A percentile compares a stretch with the other conserved stretches of the same genome.
phyloP scores from a whole-genome alignment of 2,797 vertebrate genomes.

The Microctenopoma stevenorrisi region DNA sequence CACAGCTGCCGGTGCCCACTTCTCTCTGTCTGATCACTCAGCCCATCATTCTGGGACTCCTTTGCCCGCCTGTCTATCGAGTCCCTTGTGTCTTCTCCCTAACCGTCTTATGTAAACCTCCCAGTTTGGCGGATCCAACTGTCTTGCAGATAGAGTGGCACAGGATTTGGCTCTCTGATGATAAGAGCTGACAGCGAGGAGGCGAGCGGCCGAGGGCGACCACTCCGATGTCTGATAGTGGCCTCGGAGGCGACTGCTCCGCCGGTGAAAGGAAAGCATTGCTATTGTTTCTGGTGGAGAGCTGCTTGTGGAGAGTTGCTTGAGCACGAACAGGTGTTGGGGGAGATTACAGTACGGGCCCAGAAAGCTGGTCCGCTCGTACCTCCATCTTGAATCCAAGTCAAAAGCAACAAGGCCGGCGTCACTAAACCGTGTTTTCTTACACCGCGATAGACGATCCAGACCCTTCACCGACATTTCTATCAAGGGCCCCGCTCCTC shows the following conservation, averaged over 20 bases:
- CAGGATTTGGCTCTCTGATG: conserved; percentile 55
- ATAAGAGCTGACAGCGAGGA: conserved; percentile 56
- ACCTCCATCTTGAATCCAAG: conserved; percentile 65
- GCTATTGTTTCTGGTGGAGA: conserved; percentile 66
- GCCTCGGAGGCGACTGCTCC: conserved; percentile 39
- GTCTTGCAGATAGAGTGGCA: conserved; percentile 41
- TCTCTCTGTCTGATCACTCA: conserved; percentile 37
- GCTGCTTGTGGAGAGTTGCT: conserved; percentile 52
- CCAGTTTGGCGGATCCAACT: conserved; percentile 24
- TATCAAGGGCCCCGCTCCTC: conserved; percentile 62
- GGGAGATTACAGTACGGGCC: conserved; percentile 61
- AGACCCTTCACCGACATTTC: conserved; percentile 72
- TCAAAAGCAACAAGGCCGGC: conserved; percentile 72
- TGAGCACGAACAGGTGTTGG: conserved; percentile 67
- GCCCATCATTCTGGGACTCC: conserved; percentile 38
- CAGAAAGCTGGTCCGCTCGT: conserved; percentile 32
- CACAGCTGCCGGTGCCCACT: conserved; percentile 83
- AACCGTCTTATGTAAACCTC: conserved; percentile 14
- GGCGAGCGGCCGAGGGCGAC: conserved; percentile 10
- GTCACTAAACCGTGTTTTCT: conserved; percentile 49
- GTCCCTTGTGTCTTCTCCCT: too few relatives aligned
- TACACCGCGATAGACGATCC: conserved; percentile 35
- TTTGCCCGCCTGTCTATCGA: conserved; percentile 45
- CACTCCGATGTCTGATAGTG: conserved; percentile 48
- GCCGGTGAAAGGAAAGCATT: conserved; percentile 53